Conservation (phyloP, 2,797 vertebrate genomes). For the Miichthys miiuy region DNA sequence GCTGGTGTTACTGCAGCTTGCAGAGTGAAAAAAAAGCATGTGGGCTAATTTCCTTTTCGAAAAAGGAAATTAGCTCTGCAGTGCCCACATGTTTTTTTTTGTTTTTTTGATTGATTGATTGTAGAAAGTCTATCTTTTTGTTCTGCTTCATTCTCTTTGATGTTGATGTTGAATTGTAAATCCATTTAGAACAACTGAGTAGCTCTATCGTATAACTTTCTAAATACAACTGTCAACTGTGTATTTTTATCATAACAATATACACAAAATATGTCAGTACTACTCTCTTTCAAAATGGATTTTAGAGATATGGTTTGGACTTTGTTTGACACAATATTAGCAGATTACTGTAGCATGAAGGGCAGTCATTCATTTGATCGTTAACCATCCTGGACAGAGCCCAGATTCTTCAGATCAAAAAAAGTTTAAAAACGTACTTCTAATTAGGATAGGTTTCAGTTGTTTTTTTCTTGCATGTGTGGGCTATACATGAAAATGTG, state of each 20-base stretch:
- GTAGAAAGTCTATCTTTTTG: neutral
- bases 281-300: neutral
- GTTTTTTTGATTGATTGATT: neutral
- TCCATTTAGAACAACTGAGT: neutral
- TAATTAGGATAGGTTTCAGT: too few species aligned
- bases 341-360: neutral
- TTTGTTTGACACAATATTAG: neutral
- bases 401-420: too few species aligned
- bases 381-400: too few species aligned
- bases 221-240: neutral
- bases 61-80: constrained; percentile 26
- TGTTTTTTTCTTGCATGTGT: too few species aligned
- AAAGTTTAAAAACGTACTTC: too few species aligned
- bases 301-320: neutral
- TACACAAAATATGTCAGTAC: neutral
- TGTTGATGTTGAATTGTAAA: constrained; percentile 2
- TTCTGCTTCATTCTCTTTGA: constrained; percentile 9
- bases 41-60: neutral
- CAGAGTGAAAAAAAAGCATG: constrained; percentile 23
- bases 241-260: neutral
- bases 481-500: too few species aligned
- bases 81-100: neutral
- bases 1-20: constrained; percentile 6
- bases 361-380: neutral
- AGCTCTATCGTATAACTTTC: neutral